A percentile compares a stretch with the other conserved stretches of the same genome.
phyloP scores from a whole-genome alignment of 2,113 vertebrate species.

The Mustela nigripes region DNA sequence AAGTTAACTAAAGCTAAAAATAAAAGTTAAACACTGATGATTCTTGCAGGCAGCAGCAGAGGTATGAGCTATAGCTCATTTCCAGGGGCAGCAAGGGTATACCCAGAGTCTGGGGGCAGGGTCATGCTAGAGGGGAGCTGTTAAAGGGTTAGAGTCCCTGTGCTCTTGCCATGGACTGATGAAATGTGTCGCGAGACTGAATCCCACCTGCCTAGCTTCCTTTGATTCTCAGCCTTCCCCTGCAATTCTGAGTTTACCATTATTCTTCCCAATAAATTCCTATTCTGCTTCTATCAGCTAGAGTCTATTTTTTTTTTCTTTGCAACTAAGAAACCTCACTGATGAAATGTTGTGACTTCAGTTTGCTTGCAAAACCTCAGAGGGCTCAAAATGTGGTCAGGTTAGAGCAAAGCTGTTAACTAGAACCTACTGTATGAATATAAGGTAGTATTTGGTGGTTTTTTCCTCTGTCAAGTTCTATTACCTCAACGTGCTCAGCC shows the following conservation, averaged over 20 bases:
- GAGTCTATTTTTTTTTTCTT: background rate
- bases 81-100: background rate
- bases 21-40: background rate
- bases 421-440: background rate
- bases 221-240: background rate
- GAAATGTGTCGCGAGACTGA: background rate
- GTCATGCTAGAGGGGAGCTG: rapidly evolving
- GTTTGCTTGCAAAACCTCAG: background rate
- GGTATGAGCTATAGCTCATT: background rate
- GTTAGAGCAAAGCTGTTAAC: conserved; percentile 2
- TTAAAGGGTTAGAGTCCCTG: background rate
- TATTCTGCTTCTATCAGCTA: background rate
- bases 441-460: background rate
- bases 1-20: background rate
- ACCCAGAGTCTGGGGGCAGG: background rate
- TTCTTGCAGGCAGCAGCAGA: background rate
- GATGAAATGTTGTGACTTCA: background rate
- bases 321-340: background rate
- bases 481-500: background rate
- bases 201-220: background rate
- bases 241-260: background rate
- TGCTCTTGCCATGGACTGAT: background rate
- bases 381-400: background rate
- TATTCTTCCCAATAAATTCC: background rate
- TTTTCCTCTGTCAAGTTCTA: background rate